Evolutionary conservation across 2,113 vertebrate species (phyloP).

Genomic region (Enhydra lutris): DNA sequence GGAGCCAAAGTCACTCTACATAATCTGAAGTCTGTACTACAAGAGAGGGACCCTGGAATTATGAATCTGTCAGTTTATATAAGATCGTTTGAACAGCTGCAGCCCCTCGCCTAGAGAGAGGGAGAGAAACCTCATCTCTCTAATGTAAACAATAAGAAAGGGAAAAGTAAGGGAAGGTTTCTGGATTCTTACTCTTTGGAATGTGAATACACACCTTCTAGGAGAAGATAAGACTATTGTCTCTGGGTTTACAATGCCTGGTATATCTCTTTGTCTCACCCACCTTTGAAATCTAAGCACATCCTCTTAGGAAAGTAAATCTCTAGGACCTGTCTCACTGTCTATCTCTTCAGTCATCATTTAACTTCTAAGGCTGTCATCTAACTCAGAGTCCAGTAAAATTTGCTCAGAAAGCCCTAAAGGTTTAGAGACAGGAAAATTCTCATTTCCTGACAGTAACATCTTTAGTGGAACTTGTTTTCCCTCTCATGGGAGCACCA

Average conservation of each 20-base stretch:
- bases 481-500: not conserved
- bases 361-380: not conserved
- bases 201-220: not conserved
- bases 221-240: not conserved
- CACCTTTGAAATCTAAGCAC: not conserved
- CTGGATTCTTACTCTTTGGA: not conserved
- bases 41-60: not conserved
- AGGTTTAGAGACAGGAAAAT: not conserved
- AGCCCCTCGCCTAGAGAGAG: not conserved
- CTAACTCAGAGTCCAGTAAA: not conserved
- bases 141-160: not conserved
- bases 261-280: not conserved
- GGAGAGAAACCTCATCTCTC: not conserved
- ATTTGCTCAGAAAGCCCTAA: constrained; percentile 6
- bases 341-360: not conserved
- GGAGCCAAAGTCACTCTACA: not conserved
- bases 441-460: not conserved
- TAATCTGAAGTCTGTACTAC: not conserved
- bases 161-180: not conserved
- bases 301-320: not conserved
- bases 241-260: not conserved
- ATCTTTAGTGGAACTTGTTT: not conserved
- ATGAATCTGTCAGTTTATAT: not conserved
- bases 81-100: not conserved
- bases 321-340: not conserved